Conservation (phyloP, 2,113 vertebrate genomes). For the Oenanthe melanoleuca region DNA sequence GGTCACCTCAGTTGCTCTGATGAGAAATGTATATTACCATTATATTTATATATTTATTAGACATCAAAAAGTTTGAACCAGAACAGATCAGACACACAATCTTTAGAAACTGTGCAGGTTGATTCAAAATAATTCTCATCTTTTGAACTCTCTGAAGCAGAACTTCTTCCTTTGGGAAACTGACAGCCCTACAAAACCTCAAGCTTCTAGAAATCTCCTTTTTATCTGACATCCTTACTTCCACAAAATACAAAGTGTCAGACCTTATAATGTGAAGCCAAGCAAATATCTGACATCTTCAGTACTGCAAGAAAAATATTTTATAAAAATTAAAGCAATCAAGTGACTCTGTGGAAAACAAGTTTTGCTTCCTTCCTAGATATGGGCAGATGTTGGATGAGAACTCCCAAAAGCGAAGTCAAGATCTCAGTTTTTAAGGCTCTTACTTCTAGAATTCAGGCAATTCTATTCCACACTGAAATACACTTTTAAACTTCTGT, state of each 20-base stretch:
- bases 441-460: background rate
- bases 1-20: background rate
- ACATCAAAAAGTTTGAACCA: background rate
- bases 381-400: background rate
- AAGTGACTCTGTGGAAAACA: background rate
- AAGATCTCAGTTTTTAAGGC: background rate
- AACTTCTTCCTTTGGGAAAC: background rate
- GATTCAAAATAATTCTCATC: conserved; percentile 4
- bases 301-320: background rate
- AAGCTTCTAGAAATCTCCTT: background rate
- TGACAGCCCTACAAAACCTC: background rate
- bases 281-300: background rate
- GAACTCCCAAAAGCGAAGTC: background rate
- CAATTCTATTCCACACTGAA: background rate
- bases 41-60: background rate
- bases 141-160: background rate
- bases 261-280: background rate
- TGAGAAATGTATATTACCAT: background rate
- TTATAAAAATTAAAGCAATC: background rate
- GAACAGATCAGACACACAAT: background rate
- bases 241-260: background rate
- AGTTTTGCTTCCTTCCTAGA: background rate
- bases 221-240: background rate
- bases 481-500: background rate
- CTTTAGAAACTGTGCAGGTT: background rate